Evolutionary conservation across 1,140 invertebrate genomes (phyloP), one percentile per base, ranked within the genome.

Genomic region (Mycetomoellerius zeteki): DNA sequence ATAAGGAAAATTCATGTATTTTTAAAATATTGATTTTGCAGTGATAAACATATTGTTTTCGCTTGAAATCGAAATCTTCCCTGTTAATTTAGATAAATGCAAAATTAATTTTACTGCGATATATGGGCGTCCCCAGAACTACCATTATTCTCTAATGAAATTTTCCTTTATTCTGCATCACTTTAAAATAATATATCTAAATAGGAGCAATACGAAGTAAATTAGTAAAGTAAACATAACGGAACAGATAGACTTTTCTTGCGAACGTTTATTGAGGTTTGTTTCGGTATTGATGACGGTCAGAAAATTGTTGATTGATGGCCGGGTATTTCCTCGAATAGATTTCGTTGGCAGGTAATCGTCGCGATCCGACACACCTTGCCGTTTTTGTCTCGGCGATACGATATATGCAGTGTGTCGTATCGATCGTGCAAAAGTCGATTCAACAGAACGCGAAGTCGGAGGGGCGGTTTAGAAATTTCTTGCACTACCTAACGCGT

Each of bases 391-490:
- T 76, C 88, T 84, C 62, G 24, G 16, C 60, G 50, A 5, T 19
- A 33, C 33, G 33, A 62, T 47, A 67, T 19, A 47, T 62, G 54
- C 62, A 24, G 47, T 30, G 62, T 62, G 82, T 62, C 52, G n/a
- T 67, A 60, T 62, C 87, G 67, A 84, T 65, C 69, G 78, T 50
- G 56, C 27, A 47, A 4, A 27, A 71, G 50, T 67, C 81, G 69
- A 19, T 33, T 67, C 16, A 24, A 54, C 50, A 16, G 52, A n/a
- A 5, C 7, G 27, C 27, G 7, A 64, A 73, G 52, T 82, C 67
- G 33, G 21, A 1, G 33, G 24, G 67, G 56, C 56, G 69, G 80
- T 88, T 81, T 82, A 87, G 60, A 75, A 87, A 71, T 56, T 82
- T 87, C 54, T 81, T 52, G 24, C 30, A 50, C 52, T 33, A 37